phyloP scores from a whole-genome alignment of 1,140 invertebrate species.

The Drosophila serrata region DNA sequence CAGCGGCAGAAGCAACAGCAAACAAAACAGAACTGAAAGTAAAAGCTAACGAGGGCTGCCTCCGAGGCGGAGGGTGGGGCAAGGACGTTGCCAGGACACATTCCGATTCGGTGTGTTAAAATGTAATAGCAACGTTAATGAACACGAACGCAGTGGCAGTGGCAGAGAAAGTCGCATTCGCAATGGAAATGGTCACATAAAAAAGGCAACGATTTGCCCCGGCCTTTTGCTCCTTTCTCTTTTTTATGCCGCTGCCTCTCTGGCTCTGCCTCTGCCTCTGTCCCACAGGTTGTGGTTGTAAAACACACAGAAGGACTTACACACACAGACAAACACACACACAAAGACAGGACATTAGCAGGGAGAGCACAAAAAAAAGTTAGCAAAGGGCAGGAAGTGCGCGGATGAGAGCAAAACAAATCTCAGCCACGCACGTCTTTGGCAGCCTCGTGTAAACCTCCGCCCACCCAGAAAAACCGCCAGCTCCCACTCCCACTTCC shows the following conservation, averaged over 20 bases:
- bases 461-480: not conserved
- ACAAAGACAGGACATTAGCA: slow-evolving; percentile 74
- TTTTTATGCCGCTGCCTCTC: not conserved
- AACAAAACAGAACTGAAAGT: slow-evolving; percentile 75
- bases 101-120: slow-evolving; percentile 83
- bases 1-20: slow-evolving; percentile 47
- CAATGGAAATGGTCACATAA: slow-evolving; percentile 80
- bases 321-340: slow-evolving; percentile 2
- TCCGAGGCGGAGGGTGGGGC: slow-evolving; percentile 20
- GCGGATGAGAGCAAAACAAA: slow-evolving; percentile 72
- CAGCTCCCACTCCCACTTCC: not conserved
- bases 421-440: slow-evolving; percentile 77
- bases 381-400: slow-evolving; percentile 54
- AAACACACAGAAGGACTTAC: slow-evolving; percentile 50
- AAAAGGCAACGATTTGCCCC: slow-evolving; percentile 61
- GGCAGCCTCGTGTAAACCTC: slow-evolving; percentile 46
- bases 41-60: slow-evolving; percentile 55
- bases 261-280: not conserved
- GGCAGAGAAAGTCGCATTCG: slow-evolving; percentile 39
- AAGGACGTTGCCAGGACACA: slow-evolving; percentile 73
- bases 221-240: slow-evolving; percentile 45
- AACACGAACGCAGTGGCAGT: slow-evolving; percentile 76
- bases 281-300: slow-evolving; percentile 71
- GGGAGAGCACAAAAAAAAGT: slow-evolving; percentile 49
- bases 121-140: slow-evolving; percentile 83